Evolutionary conservation across 2,888 invertebrate genomes (phyloP).

Genomic region (Tortricodes alternella): DNA sequence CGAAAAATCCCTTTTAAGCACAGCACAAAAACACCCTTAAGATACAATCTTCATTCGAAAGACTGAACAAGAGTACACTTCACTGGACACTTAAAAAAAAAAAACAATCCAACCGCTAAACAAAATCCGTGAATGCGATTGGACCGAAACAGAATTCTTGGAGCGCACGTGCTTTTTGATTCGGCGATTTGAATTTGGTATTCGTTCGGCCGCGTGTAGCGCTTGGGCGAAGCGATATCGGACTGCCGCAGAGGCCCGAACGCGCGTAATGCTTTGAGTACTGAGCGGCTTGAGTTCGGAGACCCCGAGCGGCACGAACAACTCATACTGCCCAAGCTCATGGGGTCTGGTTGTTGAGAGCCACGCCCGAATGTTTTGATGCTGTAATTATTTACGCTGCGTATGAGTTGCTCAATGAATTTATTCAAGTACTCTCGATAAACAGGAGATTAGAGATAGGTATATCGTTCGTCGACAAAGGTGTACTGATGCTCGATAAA

Average conservation of each 20-base stretch:
- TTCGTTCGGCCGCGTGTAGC: slow-evolving; percentile 42
- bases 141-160: slow-evolving; percentile 4
- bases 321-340: slow-evolving; percentile 1
- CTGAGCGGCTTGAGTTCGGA: neutral
- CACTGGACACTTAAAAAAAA: slow-evolving; percentile 38
- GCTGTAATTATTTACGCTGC: slow-evolving; percentile 35
- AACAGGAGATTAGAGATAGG: slow-evolving; percentile 39
- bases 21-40: slow-evolving; percentile 42
- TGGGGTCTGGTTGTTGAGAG: slow-evolving; percentile 28
- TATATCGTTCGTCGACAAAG: slow-evolving; percentile 52
- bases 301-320: neutral
- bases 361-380: slow-evolving; percentile 72
- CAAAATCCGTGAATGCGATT: slow-evolving; percentile 21
- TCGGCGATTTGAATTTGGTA: slow-evolving; percentile 26
- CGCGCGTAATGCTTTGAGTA: neutral
- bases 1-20: slow-evolving; percentile 20
- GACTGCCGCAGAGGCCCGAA: slow-evolving; percentile 39
- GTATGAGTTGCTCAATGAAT: slow-evolving; percentile 35
- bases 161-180: slow-evolving; percentile 21
- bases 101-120: neutral
- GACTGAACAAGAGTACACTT: slow-evolving; percentile 46
- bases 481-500: slow-evolving; percentile 15
- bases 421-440: slow-evolving; percentile 38
- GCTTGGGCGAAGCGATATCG: slow-evolving; percentile 40
- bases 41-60: slow-evolving; percentile 43